Conservation (phyloP, 2,888 invertebrate genomes). For the Meiosimyza decipiens region DNA sequence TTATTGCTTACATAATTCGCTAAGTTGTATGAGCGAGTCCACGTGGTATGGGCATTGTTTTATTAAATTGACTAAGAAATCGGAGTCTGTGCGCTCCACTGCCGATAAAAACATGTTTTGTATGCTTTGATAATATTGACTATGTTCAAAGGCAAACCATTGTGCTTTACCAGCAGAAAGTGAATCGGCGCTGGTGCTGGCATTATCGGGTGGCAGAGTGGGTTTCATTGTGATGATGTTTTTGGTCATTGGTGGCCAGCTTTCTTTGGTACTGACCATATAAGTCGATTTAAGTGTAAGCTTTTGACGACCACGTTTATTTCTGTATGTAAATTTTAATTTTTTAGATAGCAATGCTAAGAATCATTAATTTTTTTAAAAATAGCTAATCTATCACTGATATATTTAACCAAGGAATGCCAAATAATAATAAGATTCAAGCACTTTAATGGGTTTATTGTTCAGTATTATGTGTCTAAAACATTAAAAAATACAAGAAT, state of each 20-base stretch:
- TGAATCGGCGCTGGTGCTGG: conserved; percentile 50
- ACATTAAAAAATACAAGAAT: too few relatives aligned
- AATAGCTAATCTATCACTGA: too few relatives aligned
- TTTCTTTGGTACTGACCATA: conserved; percentile 77
- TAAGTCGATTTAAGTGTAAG: conserved; percentile 74
- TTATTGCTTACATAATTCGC: conserved; percentile 76
- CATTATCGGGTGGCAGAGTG: conserved; percentile 63
- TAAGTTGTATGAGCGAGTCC: conserved; percentile 82
- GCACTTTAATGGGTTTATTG: too few relatives aligned
- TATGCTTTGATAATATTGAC: conserved; percentile 76
- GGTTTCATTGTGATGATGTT: conserved; percentile 79
- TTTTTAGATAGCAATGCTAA: neutral
- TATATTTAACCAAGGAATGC: too few relatives aligned
- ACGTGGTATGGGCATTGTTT: conserved; percentile 83
- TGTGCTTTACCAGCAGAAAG: conserved; percentile 59
- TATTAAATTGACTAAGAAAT: conserved; percentile 80
- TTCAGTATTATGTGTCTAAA: too few relatives aligned
- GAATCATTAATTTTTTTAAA: too few relatives aligned
- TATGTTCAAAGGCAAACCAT: conserved; percentile 82
- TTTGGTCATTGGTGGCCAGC: conserved; percentile 78
- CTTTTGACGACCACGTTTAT: conserved; percentile 70
- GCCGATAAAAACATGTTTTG: conserved; percentile 82
- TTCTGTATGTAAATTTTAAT: conserved; percentile 60
- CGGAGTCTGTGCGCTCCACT: conserved; percentile 82
- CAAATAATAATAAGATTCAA: too few relatives aligned